phyloP scores from a whole-genome alignment of 2,888 invertebrate species.

The Tortrix viridana region DNA sequence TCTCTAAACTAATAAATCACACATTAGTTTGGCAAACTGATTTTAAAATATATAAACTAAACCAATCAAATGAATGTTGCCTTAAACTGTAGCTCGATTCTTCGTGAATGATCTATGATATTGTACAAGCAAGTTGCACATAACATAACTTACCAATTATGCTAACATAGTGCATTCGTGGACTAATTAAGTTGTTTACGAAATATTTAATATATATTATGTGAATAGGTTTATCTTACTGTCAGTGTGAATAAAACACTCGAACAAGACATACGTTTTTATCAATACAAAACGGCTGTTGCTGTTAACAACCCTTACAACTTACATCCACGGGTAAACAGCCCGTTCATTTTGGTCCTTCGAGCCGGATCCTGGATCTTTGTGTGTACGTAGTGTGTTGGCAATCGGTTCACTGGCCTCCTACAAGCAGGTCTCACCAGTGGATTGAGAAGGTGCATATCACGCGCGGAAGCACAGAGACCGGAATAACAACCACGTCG shows the following conservation, averaged over 20 bases:
- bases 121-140: neutral
- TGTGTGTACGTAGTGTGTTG: neutral
- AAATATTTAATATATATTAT: neutral
- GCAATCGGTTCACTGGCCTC: neutral
- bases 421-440: too few relatives aligned
- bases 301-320: too few relatives aligned
- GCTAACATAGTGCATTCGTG: neutral
- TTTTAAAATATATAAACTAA: too few relatives aligned
- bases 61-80: too few relatives aligned
- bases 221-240: neutral
- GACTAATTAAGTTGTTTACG: neutral
- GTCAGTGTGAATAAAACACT: neutral
- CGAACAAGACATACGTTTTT: neutral
- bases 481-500: neutral
- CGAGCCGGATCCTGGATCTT: neutral
- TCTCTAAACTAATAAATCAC: too few relatives aligned
- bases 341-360: conserved; percentile 2
- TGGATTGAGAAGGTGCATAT: neutral
- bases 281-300: too few relatives aligned
- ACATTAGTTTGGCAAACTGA: too few relatives aligned
- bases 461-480: neutral
- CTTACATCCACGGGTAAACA: neutral
- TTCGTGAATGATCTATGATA: too few relatives aligned
- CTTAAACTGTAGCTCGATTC: too few relatives aligned
- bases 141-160: neutral